Evolutionary conservation across 2,888 invertebrate species (phyloP).

Genomic region (Ephialtes manifestator): DNA sequence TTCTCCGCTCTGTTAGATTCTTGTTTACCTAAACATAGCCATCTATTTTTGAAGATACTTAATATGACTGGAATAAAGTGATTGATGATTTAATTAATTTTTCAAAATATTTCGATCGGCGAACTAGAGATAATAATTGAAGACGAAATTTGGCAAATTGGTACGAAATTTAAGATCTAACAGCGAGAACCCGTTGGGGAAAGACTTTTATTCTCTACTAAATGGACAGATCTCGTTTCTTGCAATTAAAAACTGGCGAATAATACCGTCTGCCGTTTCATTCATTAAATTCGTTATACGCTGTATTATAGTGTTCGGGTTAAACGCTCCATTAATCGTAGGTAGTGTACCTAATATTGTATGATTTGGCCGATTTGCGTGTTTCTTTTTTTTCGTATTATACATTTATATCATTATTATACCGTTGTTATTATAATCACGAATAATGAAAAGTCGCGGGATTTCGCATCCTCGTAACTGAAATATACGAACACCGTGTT

Average conservation of each 20-base stretch:
- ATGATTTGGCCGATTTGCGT: conserved; percentile 42
- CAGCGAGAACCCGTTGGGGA: conserved; percentile 62
- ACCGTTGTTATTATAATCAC: conserved; percentile 18
- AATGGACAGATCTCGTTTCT: conserved; percentile 67
- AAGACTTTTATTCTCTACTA: conserved; percentile 58
- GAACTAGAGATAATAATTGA: background rate
- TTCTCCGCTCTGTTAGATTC: conserved; percentile 69
- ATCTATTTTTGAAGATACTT: background rate
- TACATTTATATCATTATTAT: background rate
- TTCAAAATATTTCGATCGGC: conserved; percentile 18
- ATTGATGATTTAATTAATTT: conserved; percentile 24
- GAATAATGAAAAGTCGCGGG: conserved; percentile 47
- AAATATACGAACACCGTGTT: conserved; percentile 44
- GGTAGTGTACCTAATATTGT: background rate
- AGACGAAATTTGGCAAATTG: conserved; percentile 20
- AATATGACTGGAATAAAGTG: conserved; percentile 11
- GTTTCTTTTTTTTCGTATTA: background rate
- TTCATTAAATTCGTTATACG: conserved; percentile 40
- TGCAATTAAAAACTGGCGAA: conserved; percentile 38
- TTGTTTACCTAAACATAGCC: conserved; percentile 39
- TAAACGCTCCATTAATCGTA: conserved; percentile 19
- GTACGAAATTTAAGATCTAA: conserved; percentile 43
- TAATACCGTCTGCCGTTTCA: conserved; percentile 30
- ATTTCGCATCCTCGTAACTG: conserved; percentile 18
- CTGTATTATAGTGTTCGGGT: conserved; percentile 9